phyloP scores from a whole-genome alignment of 1,140 invertebrate species.

The Drosophila takahashii region DNA sequence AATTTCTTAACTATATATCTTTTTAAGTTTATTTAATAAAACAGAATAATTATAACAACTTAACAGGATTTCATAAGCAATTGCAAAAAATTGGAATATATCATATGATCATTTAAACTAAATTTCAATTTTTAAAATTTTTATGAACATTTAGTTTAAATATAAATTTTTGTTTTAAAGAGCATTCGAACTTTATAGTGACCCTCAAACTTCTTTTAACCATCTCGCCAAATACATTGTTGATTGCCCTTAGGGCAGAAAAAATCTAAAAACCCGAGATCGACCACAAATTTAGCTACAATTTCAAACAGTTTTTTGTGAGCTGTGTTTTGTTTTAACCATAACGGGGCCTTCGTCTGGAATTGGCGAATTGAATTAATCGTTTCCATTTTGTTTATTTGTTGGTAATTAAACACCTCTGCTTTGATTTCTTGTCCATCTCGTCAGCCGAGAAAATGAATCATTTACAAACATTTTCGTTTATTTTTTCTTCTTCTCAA shows the following conservation, averaged over 20 bases:
- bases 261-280: conserved; percentile 18
- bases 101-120: too few relatives aligned
- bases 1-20: too few relatives aligned
- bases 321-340: conserved; percentile 48
- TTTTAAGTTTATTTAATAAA: neutral
- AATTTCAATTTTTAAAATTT: neutral
- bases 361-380: conserved; percentile 83
- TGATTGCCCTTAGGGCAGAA: conserved; percentile 50
- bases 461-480: conserved; percentile 67
- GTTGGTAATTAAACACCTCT: conserved; percentile 83
- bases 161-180: neutral
- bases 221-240: conserved; percentile 14
- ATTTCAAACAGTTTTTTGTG: conserved; percentile 67
- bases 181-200: neutral
- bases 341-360: conserved; percentile 73
- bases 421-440: conserved; percentile 77
- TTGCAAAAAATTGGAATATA: too few relatives aligned
- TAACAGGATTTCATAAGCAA: too few relatives aligned
- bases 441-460: conserved; percentile 68
- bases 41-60: too few relatives aligned
- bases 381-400: conserved; percentile 83
- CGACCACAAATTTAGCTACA: conserved; percentile 76
- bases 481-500: conserved; percentile 28
- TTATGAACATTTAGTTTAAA: neutral
- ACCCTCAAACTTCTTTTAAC: neutral